A percentile compares a stretch with the other conserved stretches of the same genome.
Conservation (phyloP, 2,888 invertebrate genomes). For the Andrena fulva region DNA sequence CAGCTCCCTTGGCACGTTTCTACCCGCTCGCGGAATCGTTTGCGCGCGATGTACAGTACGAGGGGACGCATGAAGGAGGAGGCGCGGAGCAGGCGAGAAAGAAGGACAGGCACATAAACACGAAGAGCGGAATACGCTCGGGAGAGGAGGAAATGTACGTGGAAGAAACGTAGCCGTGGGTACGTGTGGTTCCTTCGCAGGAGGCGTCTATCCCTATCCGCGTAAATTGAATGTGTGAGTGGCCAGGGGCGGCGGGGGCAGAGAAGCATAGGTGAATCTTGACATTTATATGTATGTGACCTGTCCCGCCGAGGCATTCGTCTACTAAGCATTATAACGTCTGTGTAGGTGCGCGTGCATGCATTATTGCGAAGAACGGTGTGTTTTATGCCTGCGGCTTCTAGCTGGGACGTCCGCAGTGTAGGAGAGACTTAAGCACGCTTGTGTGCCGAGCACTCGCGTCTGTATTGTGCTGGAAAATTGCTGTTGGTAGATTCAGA, state of each 20-base stretch:
- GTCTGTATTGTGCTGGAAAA: constrained; percentile 49
- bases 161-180: constrained; percentile 40
- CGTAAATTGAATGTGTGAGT: constrained; percentile 58
- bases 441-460: constrained; percentile 9
- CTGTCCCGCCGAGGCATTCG: constrained; percentile 62
- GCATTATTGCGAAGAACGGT: constrained; percentile 45
- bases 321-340: constrained; percentile 53
- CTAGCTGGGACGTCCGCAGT: constrained; percentile 45
- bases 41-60: constrained; percentile 25
- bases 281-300: constrained; percentile 64
- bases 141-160: constrained; percentile 34
- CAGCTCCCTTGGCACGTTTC: constrained; percentile 4
- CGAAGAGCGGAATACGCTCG: constrained; percentile 37
- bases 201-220: constrained; percentile 42
- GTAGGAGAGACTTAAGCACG: constrained; percentile 34
- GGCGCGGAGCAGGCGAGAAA: constrained; percentile 41
- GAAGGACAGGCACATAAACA: constrained; percentile 42
- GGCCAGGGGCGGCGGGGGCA: not conserved
- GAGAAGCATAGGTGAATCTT: constrained; percentile 57
- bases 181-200: constrained; percentile 37
- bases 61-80: constrained; percentile 11
- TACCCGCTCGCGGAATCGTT: constrained; percentile 35
- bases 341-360: constrained; percentile 29
- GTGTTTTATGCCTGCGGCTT: constrained; percentile 56
- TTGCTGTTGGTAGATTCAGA: constrained; percentile 41